phyloP scores from a whole-genome alignment of 2,888 invertebrate genomes.

The Eilema sororculum region DNA sequence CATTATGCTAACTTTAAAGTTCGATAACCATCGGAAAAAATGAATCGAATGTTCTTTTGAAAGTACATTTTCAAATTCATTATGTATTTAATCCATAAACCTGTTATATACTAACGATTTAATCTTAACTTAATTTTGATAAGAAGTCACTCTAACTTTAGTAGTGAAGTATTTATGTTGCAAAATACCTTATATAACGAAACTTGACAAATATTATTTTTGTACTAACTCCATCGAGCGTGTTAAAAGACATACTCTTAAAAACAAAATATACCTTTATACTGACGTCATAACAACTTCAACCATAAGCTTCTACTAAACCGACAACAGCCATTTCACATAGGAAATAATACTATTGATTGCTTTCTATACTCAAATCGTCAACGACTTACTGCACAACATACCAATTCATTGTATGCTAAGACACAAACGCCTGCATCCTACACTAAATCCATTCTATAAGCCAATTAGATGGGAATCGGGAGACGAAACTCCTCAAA shows the following conservation, averaged over 20 bases:
- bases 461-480: constrained; percentile 34
- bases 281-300: not conserved
- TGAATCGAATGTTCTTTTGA: no score
- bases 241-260: not conserved
- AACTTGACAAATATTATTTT: no score
- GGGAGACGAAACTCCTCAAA: constrained; percentile 23
- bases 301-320: not conserved
- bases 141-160: no score
- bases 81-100: no score
- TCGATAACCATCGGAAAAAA: no score
- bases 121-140: no score
- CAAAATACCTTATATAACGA: not conserved
- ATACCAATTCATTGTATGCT: not conserved
- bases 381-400: not conserved
- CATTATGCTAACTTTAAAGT: no score
- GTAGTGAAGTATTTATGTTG: no score
- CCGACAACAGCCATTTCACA: not conserved
- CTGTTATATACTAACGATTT: no score
- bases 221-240: not conserved
- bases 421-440: constrained; percentile 3
- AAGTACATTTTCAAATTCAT: no score
- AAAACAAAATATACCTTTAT: not conserved
- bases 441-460: constrained; percentile 19
- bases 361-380: not conserved
- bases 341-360: not conserved